Conservation (phyloP, 1,140 invertebrate species). For the Pseudomyrmex dendroicus region DNA sequence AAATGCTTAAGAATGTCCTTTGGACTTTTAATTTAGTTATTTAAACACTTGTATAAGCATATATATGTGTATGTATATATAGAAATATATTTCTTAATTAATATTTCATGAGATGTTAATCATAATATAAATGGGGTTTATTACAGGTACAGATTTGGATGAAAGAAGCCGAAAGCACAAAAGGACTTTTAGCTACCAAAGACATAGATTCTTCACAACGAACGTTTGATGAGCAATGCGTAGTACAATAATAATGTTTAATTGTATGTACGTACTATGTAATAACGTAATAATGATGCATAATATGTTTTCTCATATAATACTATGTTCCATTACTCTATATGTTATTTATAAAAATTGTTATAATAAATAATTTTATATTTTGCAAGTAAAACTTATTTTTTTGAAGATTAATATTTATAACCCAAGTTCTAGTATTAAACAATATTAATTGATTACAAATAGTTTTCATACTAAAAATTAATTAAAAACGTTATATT, state of each 20-base stretch:
- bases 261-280: neutral
- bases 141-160: constrained; percentile 86
- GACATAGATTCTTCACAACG: constrained; percentile 72
- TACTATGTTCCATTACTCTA: constrained; percentile 2
- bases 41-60: neutral
- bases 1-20: too few species aligned
- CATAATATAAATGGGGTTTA: neutral
- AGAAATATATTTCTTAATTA: neutral
- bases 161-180: constrained; percentile 86
- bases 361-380: constrained; percentile 51
- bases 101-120: neutral
- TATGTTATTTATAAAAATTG: neutral
- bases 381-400: neutral
- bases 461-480: neutral
- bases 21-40: too few species aligned
- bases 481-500: neutral
- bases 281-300: too few species aligned
- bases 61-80: neutral
- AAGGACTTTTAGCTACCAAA: constrained; percentile 84
- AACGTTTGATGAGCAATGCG: constrained; percentile 76
- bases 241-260: constrained; percentile 75
- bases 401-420: constrained; percentile 22
- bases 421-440: too few species aligned
- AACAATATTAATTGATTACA: constrained; percentile 14
- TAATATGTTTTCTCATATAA: neutral